phyloP scores from a whole-genome alignment of 2,797 vertebrate genomes.

The Sebastiscus albofasciatus region DNA sequence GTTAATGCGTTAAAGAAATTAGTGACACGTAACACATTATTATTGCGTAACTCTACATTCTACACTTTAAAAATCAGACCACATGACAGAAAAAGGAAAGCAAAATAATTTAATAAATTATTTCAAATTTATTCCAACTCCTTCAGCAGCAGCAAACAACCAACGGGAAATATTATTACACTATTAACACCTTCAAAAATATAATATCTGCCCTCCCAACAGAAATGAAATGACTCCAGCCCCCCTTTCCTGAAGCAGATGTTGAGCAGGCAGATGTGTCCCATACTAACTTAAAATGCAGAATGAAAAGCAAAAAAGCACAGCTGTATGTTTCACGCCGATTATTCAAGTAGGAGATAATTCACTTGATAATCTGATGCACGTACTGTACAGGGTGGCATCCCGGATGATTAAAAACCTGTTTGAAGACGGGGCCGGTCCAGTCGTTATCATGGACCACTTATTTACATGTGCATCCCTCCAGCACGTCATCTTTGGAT shows the following conservation, averaged over 20 bases:
- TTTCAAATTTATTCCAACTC: constrained; percentile 75
- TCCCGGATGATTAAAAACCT: not conserved
- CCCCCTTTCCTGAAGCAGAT: constrained; percentile 27
- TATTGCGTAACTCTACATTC: not conserved
- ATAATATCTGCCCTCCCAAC: constrained; percentile 34
- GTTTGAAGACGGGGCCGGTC: not conserved
- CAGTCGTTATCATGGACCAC: not conserved
- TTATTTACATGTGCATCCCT: constrained; percentile 26
- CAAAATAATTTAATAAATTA: constrained; percentile 81
- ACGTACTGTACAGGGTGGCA: not conserved
- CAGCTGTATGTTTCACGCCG: constrained; percentile 5
- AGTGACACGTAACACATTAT: too few relatives aligned
- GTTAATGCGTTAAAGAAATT: too few relatives aligned
- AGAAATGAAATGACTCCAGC: constrained; percentile 31
- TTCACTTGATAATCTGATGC: not conserved
- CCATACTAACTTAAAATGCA: not conserved
- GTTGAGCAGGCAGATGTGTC: constrained; percentile 16
- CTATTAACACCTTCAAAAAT: constrained; percentile 73
- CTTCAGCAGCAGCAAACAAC: constrained; percentile 63
- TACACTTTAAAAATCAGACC: not conserved
- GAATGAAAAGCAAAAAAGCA: constrained; percentile 22
- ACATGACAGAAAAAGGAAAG: constrained; percentile 21
- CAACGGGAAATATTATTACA: constrained; percentile 64
- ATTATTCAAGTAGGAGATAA: constrained; percentile 8
- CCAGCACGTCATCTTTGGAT: constrained; percentile 47